Conservation (phyloP, 2,888 invertebrate species). For the Microdon myrmicae region DNA sequence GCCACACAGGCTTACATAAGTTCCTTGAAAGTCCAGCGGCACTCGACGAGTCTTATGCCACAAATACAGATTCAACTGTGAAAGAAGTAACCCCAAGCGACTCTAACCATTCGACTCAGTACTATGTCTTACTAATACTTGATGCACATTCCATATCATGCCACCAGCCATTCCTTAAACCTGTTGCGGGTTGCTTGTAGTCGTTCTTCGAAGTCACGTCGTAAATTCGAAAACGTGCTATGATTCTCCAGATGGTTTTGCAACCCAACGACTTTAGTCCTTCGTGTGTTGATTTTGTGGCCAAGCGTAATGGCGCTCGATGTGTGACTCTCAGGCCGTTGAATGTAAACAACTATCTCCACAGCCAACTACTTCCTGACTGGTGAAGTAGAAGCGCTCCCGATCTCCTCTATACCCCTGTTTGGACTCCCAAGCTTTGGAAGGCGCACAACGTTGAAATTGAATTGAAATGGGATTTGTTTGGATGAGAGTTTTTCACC, state of each 20-base stretch:
- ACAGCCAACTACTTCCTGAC: slow-evolving; percentile 10
- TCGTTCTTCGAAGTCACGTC: neutral
- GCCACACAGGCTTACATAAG: slow-evolving; percentile 4
- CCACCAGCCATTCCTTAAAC: neutral
- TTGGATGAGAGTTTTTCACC: slow-evolving; percentile 18
- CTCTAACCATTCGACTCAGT: slow-evolving; percentile 1
- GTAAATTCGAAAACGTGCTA: neutral
- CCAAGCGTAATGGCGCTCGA: slow-evolving; percentile 3
- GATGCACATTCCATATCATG: neutral
- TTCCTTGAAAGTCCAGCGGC: slow-evolving; percentile 15
- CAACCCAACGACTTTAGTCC: neutral
- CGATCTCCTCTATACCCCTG: too few relatives aligned
- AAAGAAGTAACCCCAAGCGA: slow-evolving; percentile 14
- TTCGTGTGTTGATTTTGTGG: slow-evolving; percentile 1
- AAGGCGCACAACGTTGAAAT: slow-evolving; percentile 6
- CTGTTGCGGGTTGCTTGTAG: too few relatives aligned
- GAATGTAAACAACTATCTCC: slow-evolving; percentile 14
- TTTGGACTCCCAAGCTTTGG: too few relatives aligned
- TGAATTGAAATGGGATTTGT: slow-evolving; percentile 15
- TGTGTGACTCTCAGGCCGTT: neutral
- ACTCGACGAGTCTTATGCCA: slow-evolving; percentile 11
- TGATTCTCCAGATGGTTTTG: neutral
- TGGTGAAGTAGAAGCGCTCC: neutral
- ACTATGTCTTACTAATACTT: slow-evolving; percentile 5
- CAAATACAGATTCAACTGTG: slow-evolving; percentile 4